Evolutionary conservation across 2,797 vertebrate genomes (phyloP).

Genomic region (Centroberyx gerrardi): DNA sequence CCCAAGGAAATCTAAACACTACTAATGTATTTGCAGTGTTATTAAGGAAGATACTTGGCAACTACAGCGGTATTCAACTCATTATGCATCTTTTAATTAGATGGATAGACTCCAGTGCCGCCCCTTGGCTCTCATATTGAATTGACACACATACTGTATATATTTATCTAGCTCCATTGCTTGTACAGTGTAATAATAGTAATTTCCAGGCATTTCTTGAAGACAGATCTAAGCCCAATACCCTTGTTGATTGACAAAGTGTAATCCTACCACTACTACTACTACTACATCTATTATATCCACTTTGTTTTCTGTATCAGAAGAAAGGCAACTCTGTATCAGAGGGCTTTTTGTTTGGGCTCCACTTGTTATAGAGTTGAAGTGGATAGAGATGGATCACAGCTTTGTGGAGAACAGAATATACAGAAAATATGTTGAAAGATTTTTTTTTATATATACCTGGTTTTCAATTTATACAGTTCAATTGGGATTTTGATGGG

Average conservation of each 20-base stretch:
- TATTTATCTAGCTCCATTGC: conserved; percentile 7
- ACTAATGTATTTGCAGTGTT: conserved; percentile 14
- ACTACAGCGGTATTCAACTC: neutral
- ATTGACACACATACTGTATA: conserved; percentile 3
- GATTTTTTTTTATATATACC: neutral
- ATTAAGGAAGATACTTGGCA: conserved; percentile 10
- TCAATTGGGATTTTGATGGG: neutral
- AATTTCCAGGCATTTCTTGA: conserved; percentile 15
- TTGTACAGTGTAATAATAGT: conserved; percentile 25
- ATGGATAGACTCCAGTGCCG: neutral
- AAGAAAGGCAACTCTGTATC: conserved; percentile 62
- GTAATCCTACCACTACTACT: neutral
- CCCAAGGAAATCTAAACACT: neutral
- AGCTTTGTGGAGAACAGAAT: neutral
- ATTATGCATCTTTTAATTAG: conserved; percentile 9
- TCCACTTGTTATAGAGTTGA: conserved; percentile 25
- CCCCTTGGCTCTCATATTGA: neutral
- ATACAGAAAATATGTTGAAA: neutral
- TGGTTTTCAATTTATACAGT: neutral
- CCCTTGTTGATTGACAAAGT: conserved; percentile 20
- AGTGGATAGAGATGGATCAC: conserved; percentile 1
- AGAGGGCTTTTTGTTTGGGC: conserved; percentile 46
- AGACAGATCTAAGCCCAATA: conserved; percentile 28
- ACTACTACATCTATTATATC: conserved; percentile 32
- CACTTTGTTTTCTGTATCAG: conserved; percentile 62